Conservation (phyloP, 2,888 invertebrate genomes). For the Myopa testacea region DNA sequence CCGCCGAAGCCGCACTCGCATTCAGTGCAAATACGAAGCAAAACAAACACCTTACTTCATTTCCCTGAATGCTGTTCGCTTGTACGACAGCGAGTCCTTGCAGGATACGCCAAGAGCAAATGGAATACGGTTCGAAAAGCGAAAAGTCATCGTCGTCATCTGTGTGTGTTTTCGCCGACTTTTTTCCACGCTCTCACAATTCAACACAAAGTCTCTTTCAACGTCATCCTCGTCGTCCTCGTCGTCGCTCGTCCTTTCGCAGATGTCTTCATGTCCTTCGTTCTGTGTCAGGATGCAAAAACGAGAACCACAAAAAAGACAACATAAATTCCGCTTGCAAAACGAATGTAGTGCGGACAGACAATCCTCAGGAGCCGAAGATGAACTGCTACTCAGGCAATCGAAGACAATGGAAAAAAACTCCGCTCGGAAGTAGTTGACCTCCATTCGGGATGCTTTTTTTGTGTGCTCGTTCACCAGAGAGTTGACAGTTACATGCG, state of each 20-base stretch:
- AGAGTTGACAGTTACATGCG: conserved; percentile 3
- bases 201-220: conserved; percentile 4
- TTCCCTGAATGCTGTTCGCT: background rate
- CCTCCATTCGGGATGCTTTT: conserved; percentile 33
- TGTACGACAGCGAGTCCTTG: background rate
- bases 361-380: conserved; percentile 18
- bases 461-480: background rate
- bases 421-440: conserved; percentile 34
- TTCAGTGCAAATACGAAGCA: background rate
- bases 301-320: background rate
- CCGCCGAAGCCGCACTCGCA: too few relatives aligned
- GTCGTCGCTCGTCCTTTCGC: background rate
- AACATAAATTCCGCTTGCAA: background rate
- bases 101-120: conserved; percentile 20
- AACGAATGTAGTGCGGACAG: background rate
- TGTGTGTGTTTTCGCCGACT: background rate
- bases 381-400: conserved; percentile 17
- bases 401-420: conserved; percentile 16
- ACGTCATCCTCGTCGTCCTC: background rate
- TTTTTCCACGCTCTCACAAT: background rate
- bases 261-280: background rate
- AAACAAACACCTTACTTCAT: background rate
- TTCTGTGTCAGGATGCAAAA: conserved; percentile 7
- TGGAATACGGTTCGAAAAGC: conserved; percentile 25
- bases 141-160: conserved; percentile 24